phyloP scores from a whole-genome alignment of 2,888 invertebrate species.

The Ectobius pallidus region DNA sequence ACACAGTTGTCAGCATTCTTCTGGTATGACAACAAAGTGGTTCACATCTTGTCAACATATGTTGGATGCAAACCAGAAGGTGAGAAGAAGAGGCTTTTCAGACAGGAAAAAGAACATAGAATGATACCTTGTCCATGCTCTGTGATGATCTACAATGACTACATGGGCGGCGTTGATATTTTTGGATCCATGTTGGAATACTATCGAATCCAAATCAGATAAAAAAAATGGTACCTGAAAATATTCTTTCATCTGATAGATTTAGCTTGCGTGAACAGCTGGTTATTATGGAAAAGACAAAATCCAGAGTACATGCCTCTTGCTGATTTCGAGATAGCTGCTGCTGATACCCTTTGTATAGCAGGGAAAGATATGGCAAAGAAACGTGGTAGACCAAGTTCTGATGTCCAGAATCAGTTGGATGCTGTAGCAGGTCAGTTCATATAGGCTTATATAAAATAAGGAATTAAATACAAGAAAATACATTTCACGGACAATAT shows the following conservation, averaged over 20 bases:
- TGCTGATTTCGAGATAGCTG: neutral
- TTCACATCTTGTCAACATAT: slow-evolving; percentile 39
- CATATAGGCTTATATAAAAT: too few relatives aligned
- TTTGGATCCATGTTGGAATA: neutral
- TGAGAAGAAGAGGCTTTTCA: slow-evolving; percentile 9
- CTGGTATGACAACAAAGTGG: slow-evolving; percentile 43
- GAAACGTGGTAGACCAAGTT: neutral
- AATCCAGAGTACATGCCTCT: neutral
- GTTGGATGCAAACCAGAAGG: slow-evolving; percentile 40
- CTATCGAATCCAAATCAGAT: neutral
- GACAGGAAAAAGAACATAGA: slow-evolving; percentile 10
- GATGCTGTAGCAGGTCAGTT: too few relatives aligned
- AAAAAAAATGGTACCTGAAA: slow-evolving; percentile 1
- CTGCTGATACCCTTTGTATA: neutral
- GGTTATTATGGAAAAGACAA: neutral
- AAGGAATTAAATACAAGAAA: too few relatives aligned
- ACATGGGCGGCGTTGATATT: slow-evolving; percentile 4
- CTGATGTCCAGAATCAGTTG: neutral
- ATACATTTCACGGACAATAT: too few relatives aligned
- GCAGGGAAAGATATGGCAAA: neutral
- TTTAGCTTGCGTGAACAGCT: neutral
- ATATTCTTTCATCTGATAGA: neutral
- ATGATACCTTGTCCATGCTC: neutral
- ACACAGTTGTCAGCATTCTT: slow-evolving; percentile 35
- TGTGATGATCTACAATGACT: neutral